Evolutionary conservation across 2,888 invertebrate species (phyloP), one percentile per base, ranked within the genome.

Genomic region (Leptopilina drosophilae): DNA sequence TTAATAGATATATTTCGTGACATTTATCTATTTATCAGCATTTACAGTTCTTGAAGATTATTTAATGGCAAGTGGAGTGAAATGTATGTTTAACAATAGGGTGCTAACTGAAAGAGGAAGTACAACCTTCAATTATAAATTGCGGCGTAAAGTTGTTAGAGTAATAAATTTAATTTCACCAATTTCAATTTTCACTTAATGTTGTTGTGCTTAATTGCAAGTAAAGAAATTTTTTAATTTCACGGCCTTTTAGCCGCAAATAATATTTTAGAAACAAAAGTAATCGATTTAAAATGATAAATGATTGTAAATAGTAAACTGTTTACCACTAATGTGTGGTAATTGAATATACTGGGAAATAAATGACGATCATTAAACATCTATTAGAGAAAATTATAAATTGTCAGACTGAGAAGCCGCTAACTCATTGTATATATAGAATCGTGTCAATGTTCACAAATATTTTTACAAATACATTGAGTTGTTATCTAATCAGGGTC

Each of bases 61-160:
- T 62, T 20, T 9, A 82, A 80, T 81, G 78, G 81, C 77, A 77
- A 80, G 81, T n/a, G 33, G 33, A 33, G 33, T 33, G 5, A 33
- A 33, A 33, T 33, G 33, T 33, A 33, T 33, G 5, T 33, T 33
- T 33, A 33, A 33, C 33, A 33, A 33, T 33, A 33, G 33, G 33
- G 33, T 33, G 33, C 5, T 33, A 33, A 12, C 56, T 5, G n/a
- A n/a, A 59, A n/a, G n/a, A 59, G 59, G 5, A 59, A 59, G 20
- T 49, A 20, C 62, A 56, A 56, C 56, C 73, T 26, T 73, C 56
- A 73, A 73, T 73, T 73, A 73, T 73, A 73, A 26, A 33, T 33
- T 53, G 33, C 33, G 14, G 56, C 33, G 73, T 56, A 5, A 73
- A 73, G 33, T 33, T 33, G 33, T 33, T 33, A 33, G 4, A 33